Evolutionary conservation across 2,113 vertebrate genomes (phyloP).

Genomic region (Serinus canaria): DNA sequence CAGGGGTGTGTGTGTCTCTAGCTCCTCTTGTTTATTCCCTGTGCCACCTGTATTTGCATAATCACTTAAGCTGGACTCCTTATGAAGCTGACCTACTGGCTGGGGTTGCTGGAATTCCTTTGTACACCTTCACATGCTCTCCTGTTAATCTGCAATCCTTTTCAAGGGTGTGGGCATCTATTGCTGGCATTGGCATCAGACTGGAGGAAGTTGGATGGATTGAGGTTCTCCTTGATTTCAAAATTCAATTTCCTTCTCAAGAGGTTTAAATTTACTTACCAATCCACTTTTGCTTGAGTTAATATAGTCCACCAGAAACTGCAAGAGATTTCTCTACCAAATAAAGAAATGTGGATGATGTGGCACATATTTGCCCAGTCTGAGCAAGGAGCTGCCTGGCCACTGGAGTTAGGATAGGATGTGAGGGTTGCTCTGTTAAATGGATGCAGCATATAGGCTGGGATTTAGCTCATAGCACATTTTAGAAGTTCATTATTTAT

Average conservation of each 20-base stretch:
- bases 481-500: neutral
- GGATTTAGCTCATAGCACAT: accelerated
- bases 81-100: neutral
- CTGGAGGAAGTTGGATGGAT: neutral
- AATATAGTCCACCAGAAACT: neutral
- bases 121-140: neutral
- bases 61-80: accelerated
- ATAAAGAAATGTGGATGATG: neutral
- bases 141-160: neutral
- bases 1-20: too few relatives aligned
- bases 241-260: neutral
- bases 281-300: neutral
- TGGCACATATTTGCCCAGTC: neutral
- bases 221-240: neutral
- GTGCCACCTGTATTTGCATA: neutral
- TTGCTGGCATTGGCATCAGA: neutral
- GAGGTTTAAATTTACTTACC: neutral
- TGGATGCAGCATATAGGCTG: neutral
- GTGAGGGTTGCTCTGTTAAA: neutral
- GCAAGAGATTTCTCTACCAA: neutral
- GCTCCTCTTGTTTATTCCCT: neutral
- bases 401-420: neutral
- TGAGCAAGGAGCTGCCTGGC: neutral
- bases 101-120: neutral
- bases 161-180: neutral